Base-by-base conservation (phyloP, 2,797 vertebrate genomes). In the Nyctalus aviator region DNA sequence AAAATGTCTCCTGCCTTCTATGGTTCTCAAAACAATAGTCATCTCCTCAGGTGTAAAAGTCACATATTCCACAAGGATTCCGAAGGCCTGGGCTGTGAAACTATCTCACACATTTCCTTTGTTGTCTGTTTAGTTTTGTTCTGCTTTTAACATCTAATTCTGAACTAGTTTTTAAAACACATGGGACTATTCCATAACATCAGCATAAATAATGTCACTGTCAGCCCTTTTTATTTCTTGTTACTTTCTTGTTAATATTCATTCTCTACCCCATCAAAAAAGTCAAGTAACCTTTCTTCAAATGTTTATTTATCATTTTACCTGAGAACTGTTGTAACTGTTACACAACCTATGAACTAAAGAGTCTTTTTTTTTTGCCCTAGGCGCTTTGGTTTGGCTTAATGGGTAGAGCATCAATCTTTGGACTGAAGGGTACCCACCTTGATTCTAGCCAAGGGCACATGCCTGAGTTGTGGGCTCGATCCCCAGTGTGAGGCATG, bases 11-110 rank as follows among this genome's bases (percentile, higher is more conserved):
- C 35, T 88, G 4, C 25, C 8, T 81, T 68, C 35, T 8, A 21
- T 48, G 1, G 14, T 81, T 93, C 69, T 91, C 62, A 91, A 72
- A 88, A 37, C 68, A 81, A 73, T 68, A 91, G 41, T 23, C 37
- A 50, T 4, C 4, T 76, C 30, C 46, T 77, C 25, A 46, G 25
- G 2, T 6, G 35, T 69, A 68, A 77, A 21, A 91, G 46, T n/a
- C 41, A 88, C 30, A 6, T n/a, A 59, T 72, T 76, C 46, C 32
- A 48, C 46, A 75, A 69, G 71, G 27, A 41, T 69, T 78, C 50
- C 44, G 25, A 90, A 87, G 50, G 10, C 44, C 21, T 72, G n/a
- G 32, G 20, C 84, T 84, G 30, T 46, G 1, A 85, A 91, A 91
- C 32, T 53, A n/a, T 20, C 32, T 68, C 17, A 46, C 2, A 3